Conservation (phyloP, 1,140 invertebrate species). For the Hestina assimilis region DNA sequence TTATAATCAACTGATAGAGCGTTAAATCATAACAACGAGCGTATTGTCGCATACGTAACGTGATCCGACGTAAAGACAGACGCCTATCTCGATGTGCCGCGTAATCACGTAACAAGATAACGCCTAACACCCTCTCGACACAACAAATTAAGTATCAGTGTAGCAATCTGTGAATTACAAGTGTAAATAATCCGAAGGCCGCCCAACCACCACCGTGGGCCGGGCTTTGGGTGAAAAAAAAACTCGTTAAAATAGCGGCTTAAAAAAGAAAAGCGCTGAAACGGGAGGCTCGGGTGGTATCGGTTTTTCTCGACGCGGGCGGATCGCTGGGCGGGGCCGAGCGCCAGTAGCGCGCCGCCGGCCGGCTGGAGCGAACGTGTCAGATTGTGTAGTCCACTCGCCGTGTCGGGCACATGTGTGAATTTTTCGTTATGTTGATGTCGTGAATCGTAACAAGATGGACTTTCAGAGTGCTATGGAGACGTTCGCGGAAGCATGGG, state of each 20-base stretch:
- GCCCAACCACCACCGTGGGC: conserved; percentile 73
- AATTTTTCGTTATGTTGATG: conserved; percentile 70
- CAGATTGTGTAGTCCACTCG: conserved; percentile 22
- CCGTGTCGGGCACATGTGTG: conserved; percentile 57
- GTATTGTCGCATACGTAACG: conserved; percentile 29
- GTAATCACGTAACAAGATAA: conserved; percentile 53
- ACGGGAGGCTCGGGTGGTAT: conserved; percentile 73
- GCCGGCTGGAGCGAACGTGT: conserved; percentile 56
- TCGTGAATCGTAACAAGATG: conserved; percentile 81
- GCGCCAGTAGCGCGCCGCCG: conserved; percentile 66
- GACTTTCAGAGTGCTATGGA: conserved; percentile 98
- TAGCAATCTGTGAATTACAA: conserved; percentile 73
- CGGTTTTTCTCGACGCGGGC: conserved; percentile 74
- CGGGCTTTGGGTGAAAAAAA: conserved; percentile 66
- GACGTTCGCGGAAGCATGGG: conserved; percentile 97
- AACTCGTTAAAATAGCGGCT: conserved; percentile 76
- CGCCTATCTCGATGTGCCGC: conserved; percentile 43
- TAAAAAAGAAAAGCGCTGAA: conserved; percentile 78
- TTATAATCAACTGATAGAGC: conserved; percentile 16
- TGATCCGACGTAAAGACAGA: conserved; percentile 34
- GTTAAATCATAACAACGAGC: conserved; percentile 24
- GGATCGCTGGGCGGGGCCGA: conserved; percentile 72
- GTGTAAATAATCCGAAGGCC: conserved; percentile 75
- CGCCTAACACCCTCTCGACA: conserved; percentile 51
- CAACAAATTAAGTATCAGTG: conserved; percentile 62